Evolutionary conservation across 2,113 vertebrate species (phyloP).

Genomic region (Microtus oregoni): DNA sequence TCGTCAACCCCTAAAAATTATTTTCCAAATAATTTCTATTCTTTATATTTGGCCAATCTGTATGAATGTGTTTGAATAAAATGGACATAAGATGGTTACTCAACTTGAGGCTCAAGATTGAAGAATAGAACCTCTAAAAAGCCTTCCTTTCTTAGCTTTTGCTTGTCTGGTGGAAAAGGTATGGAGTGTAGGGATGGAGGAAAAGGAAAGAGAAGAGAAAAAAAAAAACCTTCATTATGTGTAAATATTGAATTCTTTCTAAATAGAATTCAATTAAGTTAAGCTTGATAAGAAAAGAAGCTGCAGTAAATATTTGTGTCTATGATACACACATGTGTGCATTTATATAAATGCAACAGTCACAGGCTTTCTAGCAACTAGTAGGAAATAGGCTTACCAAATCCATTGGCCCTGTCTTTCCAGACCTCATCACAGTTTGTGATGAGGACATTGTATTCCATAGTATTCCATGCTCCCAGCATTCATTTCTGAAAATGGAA

Average conservation of each 20-base stretch:
- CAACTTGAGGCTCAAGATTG: neutral
- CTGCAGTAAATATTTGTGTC: neutral
- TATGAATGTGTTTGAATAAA: neutral
- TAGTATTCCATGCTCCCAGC: neutral
- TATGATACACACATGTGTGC: neutral
- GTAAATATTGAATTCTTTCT: neutral
- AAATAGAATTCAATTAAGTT: conserved; percentile 44
- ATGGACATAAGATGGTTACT: conserved; percentile 18
- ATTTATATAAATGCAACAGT: neutral
- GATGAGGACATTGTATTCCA: neutral
- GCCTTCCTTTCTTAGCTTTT: neutral
- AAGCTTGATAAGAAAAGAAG: conserved; percentile 47
- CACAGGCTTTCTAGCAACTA: conserved; percentile 28
- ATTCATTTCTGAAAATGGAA: conserved; percentile 15
- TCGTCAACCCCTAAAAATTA: neutral
- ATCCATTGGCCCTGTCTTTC: neutral
- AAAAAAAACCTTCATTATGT: neutral
- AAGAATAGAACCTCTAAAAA: neutral
- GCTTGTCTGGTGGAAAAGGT: neutral
- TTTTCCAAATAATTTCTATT: conserved; percentile 18
- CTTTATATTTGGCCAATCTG: conserved; percentile 10
- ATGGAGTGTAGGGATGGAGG: neutral
- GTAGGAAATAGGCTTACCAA: conserved; percentile 19
- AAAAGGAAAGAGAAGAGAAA: neutral
- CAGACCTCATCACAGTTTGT: neutral